Evolutionary conservation across 1,140 invertebrate genomes (phyloP), one percentile per base, ranked within the genome.

Genomic region (Araneus ventricosus): DNA sequence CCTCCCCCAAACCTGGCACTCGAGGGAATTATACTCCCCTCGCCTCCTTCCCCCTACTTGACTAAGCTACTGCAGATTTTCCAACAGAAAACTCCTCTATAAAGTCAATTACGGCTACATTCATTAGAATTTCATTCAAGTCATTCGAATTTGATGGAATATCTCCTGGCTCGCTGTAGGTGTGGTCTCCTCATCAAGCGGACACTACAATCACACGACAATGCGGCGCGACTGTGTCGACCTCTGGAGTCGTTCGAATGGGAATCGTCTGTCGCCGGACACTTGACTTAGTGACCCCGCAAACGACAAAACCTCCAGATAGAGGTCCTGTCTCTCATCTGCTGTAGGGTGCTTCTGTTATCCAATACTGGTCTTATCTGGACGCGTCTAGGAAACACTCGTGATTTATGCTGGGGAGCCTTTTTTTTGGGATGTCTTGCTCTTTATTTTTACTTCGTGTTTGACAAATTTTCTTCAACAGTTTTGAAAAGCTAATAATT

Each of bases 261-360:
- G 67, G 39, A 41, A 59, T 90, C 88, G 75, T 90, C 88, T 90
- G 88, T 90, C 88, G 39, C 88, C 88, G 88, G 88, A 90, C 88
- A 90, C 88, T 90, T 90, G 88, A 90, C 88, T 80, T 82, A 30
- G 27, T 80, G 70, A 79, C 75, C 45, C 75, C 70, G 10, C 41
- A 34, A 75, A 75, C 70, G 70, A 17, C 70, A 75, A 59, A 52
- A 57, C 41, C 8, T 30, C 4, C 8, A 84, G 87, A 59, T 63
- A 22, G 59, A 7, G 30, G 85, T 10, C 30, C 85, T 34, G 7
- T 87, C 84, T 86, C 52, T 86, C 84, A 86, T 30, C 59, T 34
- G 39, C 24, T 63, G n/a, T 57, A 20, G 20, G n/a, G 59, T 80
- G 37, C 75, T 39, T 52, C 82, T 75, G 67, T 45, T 75, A 75